phyloP scores from a whole-genome alignment of 1,140 invertebrate species.

The Coboldia fuscipes region DNA sequence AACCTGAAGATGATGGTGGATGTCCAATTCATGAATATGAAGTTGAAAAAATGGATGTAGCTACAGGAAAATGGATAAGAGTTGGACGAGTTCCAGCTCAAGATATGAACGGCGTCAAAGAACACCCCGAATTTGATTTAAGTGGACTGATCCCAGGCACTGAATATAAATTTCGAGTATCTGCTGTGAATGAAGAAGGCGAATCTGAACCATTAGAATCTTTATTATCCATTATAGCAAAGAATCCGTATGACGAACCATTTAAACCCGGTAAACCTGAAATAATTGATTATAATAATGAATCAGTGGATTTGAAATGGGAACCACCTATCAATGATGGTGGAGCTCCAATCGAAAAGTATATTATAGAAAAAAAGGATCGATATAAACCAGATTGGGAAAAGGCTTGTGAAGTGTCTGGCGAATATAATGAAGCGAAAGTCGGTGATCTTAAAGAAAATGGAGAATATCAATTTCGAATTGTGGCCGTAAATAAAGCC shows the following conservation, averaged over 20 bases:
- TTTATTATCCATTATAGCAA: conserved; percentile 65
- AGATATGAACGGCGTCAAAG: conserved; percentile 39
- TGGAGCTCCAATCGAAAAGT: conserved; percentile 88
- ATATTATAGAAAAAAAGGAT: conserved; percentile 94
- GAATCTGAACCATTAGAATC: conserved; percentile 84
- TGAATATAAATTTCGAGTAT: conserved; percentile 92
- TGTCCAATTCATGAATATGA: conserved; percentile 85
- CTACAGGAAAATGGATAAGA: conserved; percentile 74
- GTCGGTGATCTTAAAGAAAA: conserved; percentile 76
- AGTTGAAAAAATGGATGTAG: conserved; percentile 83
- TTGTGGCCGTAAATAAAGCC: conserved; percentile 92
- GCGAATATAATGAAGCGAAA: conserved; percentile 50
- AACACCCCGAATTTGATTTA: conserved; percentile 65
- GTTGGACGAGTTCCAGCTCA: conserved; percentile 41
- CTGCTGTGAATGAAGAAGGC: conserved; percentile 87
- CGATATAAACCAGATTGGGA: conserved; percentile 77
- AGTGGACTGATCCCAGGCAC: conserved; percentile 69
- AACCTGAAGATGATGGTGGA: conserved; percentile 85
- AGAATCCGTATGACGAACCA: conserved; percentile 87
- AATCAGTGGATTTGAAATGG: conserved; percentile 89
- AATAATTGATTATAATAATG: conserved; percentile 81
- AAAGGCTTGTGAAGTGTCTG: conserved; percentile 70
- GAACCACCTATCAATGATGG: conserved; percentile 76
- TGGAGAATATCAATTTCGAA: conserved; percentile 84
- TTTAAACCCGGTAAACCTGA: conserved; percentile 77